Percentiles rank a stretch among this genome's conserved stretches.
phyloP scores from a whole-genome alignment of 2,797 vertebrate species.

The Phrynocephalus guinanensis region DNA sequence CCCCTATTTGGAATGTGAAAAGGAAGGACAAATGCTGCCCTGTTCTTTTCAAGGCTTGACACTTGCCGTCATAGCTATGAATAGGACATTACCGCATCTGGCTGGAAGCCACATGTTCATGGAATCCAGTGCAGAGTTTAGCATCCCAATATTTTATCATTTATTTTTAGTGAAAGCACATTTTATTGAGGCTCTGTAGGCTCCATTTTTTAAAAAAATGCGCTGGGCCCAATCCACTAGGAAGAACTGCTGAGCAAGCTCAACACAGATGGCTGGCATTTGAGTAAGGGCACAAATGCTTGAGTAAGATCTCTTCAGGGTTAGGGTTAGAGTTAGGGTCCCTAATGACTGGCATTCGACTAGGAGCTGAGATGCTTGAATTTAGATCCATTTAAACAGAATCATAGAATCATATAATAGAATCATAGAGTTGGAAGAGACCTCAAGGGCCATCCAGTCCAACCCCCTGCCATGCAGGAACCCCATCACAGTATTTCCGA shows the following conservation, averaged over 20 bases:
- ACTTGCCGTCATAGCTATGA: constrained; percentile 29
- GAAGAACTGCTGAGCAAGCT: not conserved
- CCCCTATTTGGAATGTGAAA: constrained; percentile 20
- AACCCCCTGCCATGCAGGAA: too few relatives aligned
- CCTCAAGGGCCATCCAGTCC: too few relatives aligned
- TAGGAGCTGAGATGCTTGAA: too few relatives aligned
- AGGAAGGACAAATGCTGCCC: constrained; percentile 48
- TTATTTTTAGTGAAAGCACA: constrained; percentile 26
- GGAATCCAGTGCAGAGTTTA: not conserved
- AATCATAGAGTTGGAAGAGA: too few relatives aligned
- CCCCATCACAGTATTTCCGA: too few relatives aligned
- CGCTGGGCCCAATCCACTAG: not conserved
- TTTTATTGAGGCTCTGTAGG: not conserved
- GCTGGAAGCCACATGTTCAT: not conserved
- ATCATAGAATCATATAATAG: too few relatives aligned
- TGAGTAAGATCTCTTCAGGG: too few relatives aligned
- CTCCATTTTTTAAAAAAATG: not conserved
- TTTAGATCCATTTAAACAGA: too few relatives aligned
- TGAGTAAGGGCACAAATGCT: not conserved
- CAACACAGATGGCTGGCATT: not conserved
- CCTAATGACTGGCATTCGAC: too few relatives aligned
- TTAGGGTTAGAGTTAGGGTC: too few relatives aligned
- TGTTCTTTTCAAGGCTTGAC: constrained; percentile 48
- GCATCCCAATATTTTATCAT: constrained; percentile 3
- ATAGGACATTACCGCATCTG: not conserved